Evolutionary conservation across 2,888 invertebrate genomes (phyloP).

Genomic region (Scrobipalpa costella): DNA sequence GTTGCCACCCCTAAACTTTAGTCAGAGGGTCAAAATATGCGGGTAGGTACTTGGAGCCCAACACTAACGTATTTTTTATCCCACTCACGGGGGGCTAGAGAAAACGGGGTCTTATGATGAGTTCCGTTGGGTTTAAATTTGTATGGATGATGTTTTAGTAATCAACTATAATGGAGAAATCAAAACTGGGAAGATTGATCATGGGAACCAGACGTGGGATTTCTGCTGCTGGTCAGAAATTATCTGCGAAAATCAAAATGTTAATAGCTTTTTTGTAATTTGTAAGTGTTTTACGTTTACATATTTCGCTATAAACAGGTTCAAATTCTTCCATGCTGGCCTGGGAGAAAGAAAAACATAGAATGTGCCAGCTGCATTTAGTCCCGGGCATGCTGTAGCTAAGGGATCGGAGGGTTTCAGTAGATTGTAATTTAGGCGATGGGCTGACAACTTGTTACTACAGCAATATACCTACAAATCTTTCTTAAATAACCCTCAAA

Average conservation of each 20-base stretch:
- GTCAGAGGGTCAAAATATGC: conserved; percentile 67
- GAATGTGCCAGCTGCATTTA: no score
- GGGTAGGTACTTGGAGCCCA: conserved; percentile 60
- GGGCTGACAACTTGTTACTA: no score
- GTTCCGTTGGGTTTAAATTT: conserved; percentile 28
- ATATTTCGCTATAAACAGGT: background rate
- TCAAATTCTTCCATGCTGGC: no score
- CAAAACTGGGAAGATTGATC: conserved; percentile 71
- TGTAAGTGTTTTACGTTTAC: conserved; percentile 30
- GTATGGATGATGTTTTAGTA: conserved; percentile 48
- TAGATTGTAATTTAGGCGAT: no score
- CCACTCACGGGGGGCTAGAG: conserved; percentile 26
- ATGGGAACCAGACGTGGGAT: conserved; percentile 66
- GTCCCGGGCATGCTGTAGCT: no score
- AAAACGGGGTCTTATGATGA: conserved; percentile 37
- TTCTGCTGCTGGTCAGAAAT: conserved; percentile 38
- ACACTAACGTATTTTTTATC: conserved; percentile 53
- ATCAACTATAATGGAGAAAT: conserved; percentile 67
- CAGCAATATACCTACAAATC: no score
- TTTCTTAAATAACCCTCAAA: no score
- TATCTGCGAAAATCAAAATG: background rate
- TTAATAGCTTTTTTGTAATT: conserved; percentile 45
- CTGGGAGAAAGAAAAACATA: no score
- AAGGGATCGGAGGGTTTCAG: no score
- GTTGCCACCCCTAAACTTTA: conserved; percentile 55